Conservation (phyloP, 2,888 invertebrate species). For the Pegoplata infirma region DNA sequence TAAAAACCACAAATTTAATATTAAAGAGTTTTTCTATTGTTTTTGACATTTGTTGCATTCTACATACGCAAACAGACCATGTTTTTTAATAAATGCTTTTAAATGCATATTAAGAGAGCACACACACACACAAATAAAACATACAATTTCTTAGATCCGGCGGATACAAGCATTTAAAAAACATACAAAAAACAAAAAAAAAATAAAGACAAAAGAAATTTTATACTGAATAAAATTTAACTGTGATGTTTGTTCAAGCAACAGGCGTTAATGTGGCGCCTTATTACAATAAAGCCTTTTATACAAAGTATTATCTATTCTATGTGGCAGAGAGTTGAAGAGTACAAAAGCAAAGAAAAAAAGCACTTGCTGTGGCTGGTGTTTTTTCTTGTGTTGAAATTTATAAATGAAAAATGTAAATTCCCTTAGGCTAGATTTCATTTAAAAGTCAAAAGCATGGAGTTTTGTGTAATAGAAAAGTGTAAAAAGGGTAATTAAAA, state of each 20-base stretch:
- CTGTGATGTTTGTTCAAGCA: slow-evolving; percentile 39
- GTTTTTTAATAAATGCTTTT: not conserved
- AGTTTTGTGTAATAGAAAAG: not conserved
- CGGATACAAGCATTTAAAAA: slow-evolving; percentile 56
- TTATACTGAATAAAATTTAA: too few relatives aligned
- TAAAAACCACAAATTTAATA: slow-evolving; percentile 58
- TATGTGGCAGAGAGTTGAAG: not conserved
- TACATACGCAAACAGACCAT: not conserved
- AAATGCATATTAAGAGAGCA: slow-evolving; percentile 9
- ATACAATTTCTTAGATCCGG: slow-evolving; percentile 44
- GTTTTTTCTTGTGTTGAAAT: slow-evolving; percentile 41
- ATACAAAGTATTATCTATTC: slow-evolving; percentile 10
- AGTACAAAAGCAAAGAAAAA: not conserved
- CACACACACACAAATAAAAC: not conserved
- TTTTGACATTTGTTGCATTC: slow-evolving; percentile 57
- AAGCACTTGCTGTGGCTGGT: not conserved
- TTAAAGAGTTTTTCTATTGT: slow-evolving; percentile 45
- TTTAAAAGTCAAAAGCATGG: not conserved
- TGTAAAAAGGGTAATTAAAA: not conserved
- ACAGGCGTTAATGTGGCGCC: slow-evolving; percentile 62
- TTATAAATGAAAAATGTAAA: slow-evolving; percentile 61
- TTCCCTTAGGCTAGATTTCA: slow-evolving; percentile 63
- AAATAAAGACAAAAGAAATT: slow-evolving; percentile 28
- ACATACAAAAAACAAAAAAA: slow-evolving; percentile 28
- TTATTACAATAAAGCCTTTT: slow-evolving; percentile 48